Base-by-base conservation (phyloP, 1,140 invertebrate species). In the Samia ricini region DNA sequence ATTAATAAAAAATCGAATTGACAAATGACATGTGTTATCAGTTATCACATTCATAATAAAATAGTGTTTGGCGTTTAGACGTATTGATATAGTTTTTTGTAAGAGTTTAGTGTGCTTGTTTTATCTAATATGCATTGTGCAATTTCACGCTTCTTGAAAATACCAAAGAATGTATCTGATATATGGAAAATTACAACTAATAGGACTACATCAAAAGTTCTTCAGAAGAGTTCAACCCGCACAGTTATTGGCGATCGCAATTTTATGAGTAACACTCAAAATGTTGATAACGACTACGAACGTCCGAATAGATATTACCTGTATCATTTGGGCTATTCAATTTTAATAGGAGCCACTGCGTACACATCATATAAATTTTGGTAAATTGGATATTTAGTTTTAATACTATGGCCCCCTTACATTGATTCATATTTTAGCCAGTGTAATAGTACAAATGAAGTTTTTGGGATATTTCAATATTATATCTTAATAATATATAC, bases 351-450 rank as follows among this genome's bases (percentile, higher is more conserved):
- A 24, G 72, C 77, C 63, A 63, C 69, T 26, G 69, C 80, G 4
- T 88, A 72, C 63, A 68, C 79, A 4, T 79, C 85, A 12, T 89
- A 85, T 48, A 81, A 78, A 75, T 72, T 79, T 3, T 89, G 85
- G 87, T 85, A 66, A 81, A 78, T 76, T 15, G 29, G 12, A n/a
- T n/a, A n/a, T 8, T 15, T 22, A 52, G 20, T 50, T 12, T 56
- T 22, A 19, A 60, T 22, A 33, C 54, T 12, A 8, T 51, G n/a
- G n/a, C n/a, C 42, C 22, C 21, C 1, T 67, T 42, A 55, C n/a
- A 36, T 52, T 58, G n/a, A 33, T 50, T 60, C n/a, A n/a, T 18
- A 49, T 22, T 26, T 15, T 24, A 60, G 15, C 26, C 26, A 26
- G 3, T 26, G 26, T 26, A 4, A 26, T 26, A 26, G 26, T 26